A percentile compares a stretch with the other conserved stretches of the same genome.
These are phyloP conservation scores for Conger conger DNA, from an alignment of 2,113 vertebrate species.

Conservation along the genomic window DNA sequence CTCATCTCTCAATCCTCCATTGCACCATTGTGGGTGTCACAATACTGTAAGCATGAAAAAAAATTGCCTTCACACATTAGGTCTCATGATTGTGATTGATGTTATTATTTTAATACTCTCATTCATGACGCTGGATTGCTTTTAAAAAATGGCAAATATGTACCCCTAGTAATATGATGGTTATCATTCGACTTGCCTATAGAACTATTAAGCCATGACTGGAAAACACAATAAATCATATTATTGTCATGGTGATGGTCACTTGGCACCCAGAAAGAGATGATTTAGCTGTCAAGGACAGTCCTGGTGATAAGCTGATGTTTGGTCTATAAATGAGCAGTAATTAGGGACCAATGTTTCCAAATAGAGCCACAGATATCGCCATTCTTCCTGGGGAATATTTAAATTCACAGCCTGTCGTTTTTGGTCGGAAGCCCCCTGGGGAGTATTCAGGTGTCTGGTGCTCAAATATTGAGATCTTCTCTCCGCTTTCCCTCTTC, in stretches of 20 bases:
- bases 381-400: constrained; percentile 63
- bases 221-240: constrained; percentile 73
- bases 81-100: constrained; percentile 65
- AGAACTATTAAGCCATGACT: constrained; percentile 73
- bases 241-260: constrained; percentile 70
- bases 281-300: constrained; percentile 78
- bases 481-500: constrained; percentile 47
- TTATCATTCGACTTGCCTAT: constrained; percentile 65
- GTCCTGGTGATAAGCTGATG: constrained; percentile 70
- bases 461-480: constrained; percentile 47
- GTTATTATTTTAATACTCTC: constrained; percentile 68
- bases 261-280: constrained; percentile 59
- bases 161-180: constrained; percentile 72
- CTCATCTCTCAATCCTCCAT: not conserved
- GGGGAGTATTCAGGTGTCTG: constrained; percentile 55
- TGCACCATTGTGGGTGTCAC: not conserved
- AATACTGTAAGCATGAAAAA: constrained; percentile 4
- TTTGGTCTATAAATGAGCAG: constrained; percentile 78
- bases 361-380: constrained; percentile 65
- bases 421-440: constrained; percentile 41
- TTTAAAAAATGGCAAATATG: constrained; percentile 73
- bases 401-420: constrained; percentile 50
- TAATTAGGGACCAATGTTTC: constrained; percentile 73
- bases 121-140: constrained; percentile 55
- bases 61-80: constrained; percentile 22